Conservation (phyloP, 1,140 invertebrate species). For the Paraescarpia echinospica region DNA sequence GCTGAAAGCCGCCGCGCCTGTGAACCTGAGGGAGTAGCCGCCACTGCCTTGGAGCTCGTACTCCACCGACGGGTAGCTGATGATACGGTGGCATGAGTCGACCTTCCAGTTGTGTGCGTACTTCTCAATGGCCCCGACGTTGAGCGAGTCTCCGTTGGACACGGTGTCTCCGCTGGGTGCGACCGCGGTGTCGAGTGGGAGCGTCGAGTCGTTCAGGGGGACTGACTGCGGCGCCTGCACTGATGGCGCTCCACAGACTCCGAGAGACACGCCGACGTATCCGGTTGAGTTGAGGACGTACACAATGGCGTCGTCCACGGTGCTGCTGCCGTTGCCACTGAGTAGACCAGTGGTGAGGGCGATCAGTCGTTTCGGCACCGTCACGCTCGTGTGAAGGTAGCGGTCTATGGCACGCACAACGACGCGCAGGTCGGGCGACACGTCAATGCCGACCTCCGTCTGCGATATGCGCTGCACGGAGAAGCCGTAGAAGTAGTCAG, state of each 20-base stretch:
- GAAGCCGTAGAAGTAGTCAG: conserved; percentile 33
- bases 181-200: not conserved
- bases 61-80: conserved; percentile 31
- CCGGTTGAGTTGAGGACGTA: not conserved
- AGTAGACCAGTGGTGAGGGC: conserved; percentile 29
- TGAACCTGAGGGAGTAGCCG: conserved; percentile 36
- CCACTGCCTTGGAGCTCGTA: conserved; percentile 28
- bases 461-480: conserved; percentile 26
- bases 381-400: conserved; percentile 30
- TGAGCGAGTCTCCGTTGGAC: not conserved
- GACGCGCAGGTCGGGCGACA: conserved; percentile 22
- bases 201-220: not conserved
- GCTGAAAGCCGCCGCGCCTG: conserved; percentile 28
- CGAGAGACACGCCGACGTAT: not conserved
- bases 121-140: conserved; percentile 11
- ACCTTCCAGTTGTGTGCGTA: conserved; percentile 26
- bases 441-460: conserved; percentile 28
- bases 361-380: conserved; percentile 18
- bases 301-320: not conserved
- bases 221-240: not conserved
- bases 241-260: not conserved
- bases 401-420: conserved; percentile 26
- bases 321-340: conserved; percentile 26
- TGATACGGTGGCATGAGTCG: conserved; percentile 30
- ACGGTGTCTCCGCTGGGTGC: not conserved